phyloP scores from a whole-genome alignment of 2,113 vertebrate species.

The Addax nasomaculatus region DNA sequence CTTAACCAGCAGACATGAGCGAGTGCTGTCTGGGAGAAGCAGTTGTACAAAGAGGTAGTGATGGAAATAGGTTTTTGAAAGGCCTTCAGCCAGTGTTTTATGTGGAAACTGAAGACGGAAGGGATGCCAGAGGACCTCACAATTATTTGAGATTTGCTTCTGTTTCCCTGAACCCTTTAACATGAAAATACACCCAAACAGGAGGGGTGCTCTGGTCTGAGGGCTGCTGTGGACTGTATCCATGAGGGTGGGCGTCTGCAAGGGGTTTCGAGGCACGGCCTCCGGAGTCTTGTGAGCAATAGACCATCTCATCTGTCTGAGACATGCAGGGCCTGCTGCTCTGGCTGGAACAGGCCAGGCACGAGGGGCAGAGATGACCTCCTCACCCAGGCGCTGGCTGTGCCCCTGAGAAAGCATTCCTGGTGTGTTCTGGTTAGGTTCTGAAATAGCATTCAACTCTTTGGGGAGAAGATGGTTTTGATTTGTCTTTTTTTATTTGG shows the following conservation, averaged over 20 bases:
- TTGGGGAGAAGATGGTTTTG: background rate
- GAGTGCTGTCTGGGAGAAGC: background rate
- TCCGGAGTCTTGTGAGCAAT: background rate
- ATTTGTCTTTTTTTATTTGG: background rate
- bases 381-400: background rate
- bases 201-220: background rate
- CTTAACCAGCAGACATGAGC: background rate
- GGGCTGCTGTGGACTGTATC: background rate
- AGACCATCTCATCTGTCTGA: background rate
- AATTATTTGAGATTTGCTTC: background rate
- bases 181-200: background rate
- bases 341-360: background rate
- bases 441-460: background rate
- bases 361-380: background rate
- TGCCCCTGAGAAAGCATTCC: background rate
- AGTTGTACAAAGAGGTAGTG: background rate
- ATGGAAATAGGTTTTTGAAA: background rate
- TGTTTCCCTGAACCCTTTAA: background rate
- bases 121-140: background rate
- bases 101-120: background rate
- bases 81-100: background rate
- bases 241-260: accelerated
- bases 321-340: background rate
- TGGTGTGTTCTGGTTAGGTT: background rate
- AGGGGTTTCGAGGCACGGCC: background rate